These are phyloP conservation scores for Lasiommata megera DNA, from an alignment of 2,888 invertebrate genomes.

Conservation along the genomic window DNA sequence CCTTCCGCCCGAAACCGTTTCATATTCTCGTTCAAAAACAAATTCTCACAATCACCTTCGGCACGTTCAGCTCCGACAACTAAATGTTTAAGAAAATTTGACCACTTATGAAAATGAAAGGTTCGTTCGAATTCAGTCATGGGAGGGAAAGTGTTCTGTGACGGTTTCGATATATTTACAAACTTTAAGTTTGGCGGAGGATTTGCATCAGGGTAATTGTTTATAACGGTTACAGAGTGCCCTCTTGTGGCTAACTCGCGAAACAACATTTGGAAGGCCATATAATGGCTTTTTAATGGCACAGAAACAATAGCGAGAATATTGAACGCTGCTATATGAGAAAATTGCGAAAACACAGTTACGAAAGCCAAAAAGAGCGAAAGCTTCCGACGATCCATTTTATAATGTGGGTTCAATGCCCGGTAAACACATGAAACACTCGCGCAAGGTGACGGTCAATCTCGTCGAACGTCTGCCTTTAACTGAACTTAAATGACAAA, in stretches of 20 bases:
- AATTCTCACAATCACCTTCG: constrained; percentile 46
- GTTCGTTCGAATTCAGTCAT: constrained; percentile 40
- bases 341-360: constrained; percentile 28
- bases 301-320: constrained; percentile 77
- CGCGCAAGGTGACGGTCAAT: constrained; percentile 27
- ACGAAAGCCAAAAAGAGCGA: constrained; percentile 20
- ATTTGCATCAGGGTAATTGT: constrained; percentile 75
- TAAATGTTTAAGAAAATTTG: constrained; percentile 44
- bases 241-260: constrained; percentile 79
- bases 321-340: constrained; percentile 62
- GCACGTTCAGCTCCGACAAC: constrained; percentile 31
- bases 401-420: constrained; percentile 33
- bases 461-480: constrained; percentile 10
- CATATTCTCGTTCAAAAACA: constrained; percentile 49
- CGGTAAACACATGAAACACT: constrained; percentile 4
- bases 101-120: background rate
- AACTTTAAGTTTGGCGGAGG: constrained; percentile 76
- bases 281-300: constrained; percentile 84
- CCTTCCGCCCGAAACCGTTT: constrained; percentile 42
- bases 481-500: background rate
- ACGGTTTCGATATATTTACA: constrained; percentile 59
- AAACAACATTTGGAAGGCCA: constrained; percentile 81
- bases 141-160: constrained; percentile 24
- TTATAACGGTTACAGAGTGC: constrained; percentile 83
- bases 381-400: constrained; percentile 27